Base-by-base conservation (phyloP, 2,113 vertebrate species). In the Petroica traversi region DNA sequence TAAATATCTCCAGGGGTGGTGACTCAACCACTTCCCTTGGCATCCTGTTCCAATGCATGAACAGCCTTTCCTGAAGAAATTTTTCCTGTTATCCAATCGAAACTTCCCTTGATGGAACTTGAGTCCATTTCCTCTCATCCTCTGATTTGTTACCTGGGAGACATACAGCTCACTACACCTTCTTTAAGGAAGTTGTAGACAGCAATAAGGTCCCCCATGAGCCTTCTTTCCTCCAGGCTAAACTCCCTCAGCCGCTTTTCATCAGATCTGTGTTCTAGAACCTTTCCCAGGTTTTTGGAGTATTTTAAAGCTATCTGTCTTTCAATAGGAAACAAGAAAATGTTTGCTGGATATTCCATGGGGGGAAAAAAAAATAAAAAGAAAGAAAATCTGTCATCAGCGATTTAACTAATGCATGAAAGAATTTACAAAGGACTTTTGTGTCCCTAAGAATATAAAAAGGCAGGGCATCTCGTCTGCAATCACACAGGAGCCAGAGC, bases 401-500 rank as follows among this genome's bases (percentile, higher is more conserved):
- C 2, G 3, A 36, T 69, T 72, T 61, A 46, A 55, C 24, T 15
- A 38, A 62, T 0, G 13, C 43, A 9, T 23, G 75, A 48, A 80
- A 25, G 28, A 38, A n/a, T 31, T 68, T 24, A 17, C 16, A 38
- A 26, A 29, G 33, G 36, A 16, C 22, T 29, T 67, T 34, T 87
- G 11, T 63, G 69, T 15, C 36, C 38, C n/a, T 28, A 17, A 25
- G 45, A 28, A 41, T 4, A 19, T 12, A 9, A 8, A 55, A 43
- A 14, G 3, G 52, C 57, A 8, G 26, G 19, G 36, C 43, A 26
- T 40, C 58, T 41, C 55, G 43, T 45, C 8, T 8, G 5, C 31
- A 15, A 13, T 63, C 29, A 1, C 26, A 0, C 15, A 2, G 54
- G 36, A 54, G 28, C 5, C 43, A 4, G 28, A 23, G 25, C 2